These are phyloP conservation scores for Drosophila falleni DNA, from an alignment of 2,888 invertebrate genomes.

Conservation along the genomic window DNA sequence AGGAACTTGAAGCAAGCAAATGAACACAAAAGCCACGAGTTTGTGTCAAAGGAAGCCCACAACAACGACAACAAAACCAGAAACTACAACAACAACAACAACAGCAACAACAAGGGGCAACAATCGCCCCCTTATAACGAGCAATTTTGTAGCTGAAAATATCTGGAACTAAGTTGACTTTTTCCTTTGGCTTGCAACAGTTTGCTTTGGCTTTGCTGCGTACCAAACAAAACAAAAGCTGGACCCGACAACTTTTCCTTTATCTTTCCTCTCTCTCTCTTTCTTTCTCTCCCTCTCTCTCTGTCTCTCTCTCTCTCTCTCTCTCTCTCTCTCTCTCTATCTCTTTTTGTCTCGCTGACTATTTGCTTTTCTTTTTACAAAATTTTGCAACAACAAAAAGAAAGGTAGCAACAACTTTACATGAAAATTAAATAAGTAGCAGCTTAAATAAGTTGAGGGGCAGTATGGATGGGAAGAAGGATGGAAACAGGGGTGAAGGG, in stretches of 20 bases:
- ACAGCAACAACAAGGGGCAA: constrained; percentile 14
- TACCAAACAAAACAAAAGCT: constrained; percentile 45
- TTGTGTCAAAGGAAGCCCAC: constrained; percentile 65
- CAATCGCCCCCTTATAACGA: constrained; percentile 6
- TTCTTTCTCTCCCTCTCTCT: not conserved
- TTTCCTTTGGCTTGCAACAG: constrained; percentile 26
- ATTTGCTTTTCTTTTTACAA: constrained; percentile 2
- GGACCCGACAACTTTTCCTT: constrained; percentile 27
- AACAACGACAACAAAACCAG: constrained; percentile 29
- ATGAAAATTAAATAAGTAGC: constrained; percentile 82
- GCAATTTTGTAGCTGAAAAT: constrained; percentile 23
- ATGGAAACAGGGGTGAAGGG: no score
- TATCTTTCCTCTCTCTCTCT: not conserved
- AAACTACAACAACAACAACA: constrained; percentile 31
- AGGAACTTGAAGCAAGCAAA: constrained; percentile 24
- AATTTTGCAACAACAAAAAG: constrained; percentile 17
- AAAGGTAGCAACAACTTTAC: constrained; percentile 55
- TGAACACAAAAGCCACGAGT: constrained; percentile 48
- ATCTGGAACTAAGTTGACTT: constrained; percentile 33
- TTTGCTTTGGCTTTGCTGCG: constrained; percentile 29
- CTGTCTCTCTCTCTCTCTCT: not conserved
- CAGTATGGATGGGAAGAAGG: constrained; percentile 3
- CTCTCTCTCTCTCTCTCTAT: not conserved
- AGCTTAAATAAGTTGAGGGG: constrained; percentile 72
- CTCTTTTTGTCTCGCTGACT: not conserved